Base-by-base conservation (phyloP, 2,797 vertebrate genomes). In the Linurgus olivaceus region DNA sequence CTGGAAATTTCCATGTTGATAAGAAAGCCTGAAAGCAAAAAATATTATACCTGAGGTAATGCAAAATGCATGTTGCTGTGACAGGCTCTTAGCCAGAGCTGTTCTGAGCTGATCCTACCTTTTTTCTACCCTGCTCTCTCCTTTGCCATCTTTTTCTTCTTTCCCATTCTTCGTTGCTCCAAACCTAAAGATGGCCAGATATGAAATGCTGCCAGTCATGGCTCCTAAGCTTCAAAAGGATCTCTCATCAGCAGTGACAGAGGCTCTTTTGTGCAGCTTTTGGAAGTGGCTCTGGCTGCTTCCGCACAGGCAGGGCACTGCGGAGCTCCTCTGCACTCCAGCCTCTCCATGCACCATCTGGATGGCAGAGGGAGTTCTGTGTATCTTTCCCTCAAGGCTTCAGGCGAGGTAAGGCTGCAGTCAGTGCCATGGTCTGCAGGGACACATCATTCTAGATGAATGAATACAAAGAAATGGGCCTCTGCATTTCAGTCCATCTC, bases 211-310 rank as follows among this genome's bases (percentile, higher is more conserved):
- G 96, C 95, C 95, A 78, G 59, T 92, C 94, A 79, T 78, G 95
- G 95, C 96, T 97, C 92, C 96, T 95, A 86, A 58, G 89, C 97
- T 97, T 98, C 98, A 98, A 98, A 98, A 96, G 73, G 48, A 87
- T 81, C 91, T 88, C 88, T 97, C 96, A 82, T 54, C 73, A 74
- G 75, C 50, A 45, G 57, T 51, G 78, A 98, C 97, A 98, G 97
- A 97, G 94, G 77, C 82, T 93, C 57, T 26, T 37, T 97, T 98
- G 97, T 98, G 86, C 48, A 61, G 80, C 68, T 52, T 67, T 92
- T 94, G 89, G 86, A 92, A 58, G 84, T 74, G 93, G 94, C 61
- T 96, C 86, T 93, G 94, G 62, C 59, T 70, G 93, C 92, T 97
- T 95, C 95, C 5, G 6, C 7, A 2, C 94, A 90, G 89, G 57